Evolutionary conservation across 2,797 vertebrate species (phyloP).

Genomic region (Ataeniobius toweri): DNA sequence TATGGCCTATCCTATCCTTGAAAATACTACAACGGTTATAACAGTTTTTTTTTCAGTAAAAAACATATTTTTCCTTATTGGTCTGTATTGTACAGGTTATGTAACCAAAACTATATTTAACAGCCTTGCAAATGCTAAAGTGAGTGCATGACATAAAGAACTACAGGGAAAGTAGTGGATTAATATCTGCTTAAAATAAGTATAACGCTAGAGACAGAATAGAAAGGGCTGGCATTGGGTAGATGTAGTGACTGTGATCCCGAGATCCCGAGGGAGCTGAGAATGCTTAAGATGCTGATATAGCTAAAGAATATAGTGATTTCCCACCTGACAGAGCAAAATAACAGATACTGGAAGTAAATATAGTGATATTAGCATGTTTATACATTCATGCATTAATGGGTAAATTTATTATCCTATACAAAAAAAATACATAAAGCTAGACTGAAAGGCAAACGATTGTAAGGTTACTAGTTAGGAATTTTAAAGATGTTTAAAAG

Average conservation of each 20-base stretch:
- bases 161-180: background rate
- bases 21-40: background rate
- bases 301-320: background rate
- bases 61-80: background rate
- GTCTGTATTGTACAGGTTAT: too few relatives aligned
- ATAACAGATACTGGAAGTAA: background rate
- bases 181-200: background rate
- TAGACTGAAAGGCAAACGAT: background rate
- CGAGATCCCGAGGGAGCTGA: background rate
- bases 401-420: background rate
- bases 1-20: background rate
- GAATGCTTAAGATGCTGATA: slow-evolving; percentile 2
- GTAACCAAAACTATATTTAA: background rate
- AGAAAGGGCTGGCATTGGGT: background rate
- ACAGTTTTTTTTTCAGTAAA: background rate
- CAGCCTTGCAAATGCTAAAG: background rate
- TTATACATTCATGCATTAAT: background rate
- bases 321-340: background rate
- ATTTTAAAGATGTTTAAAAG: background rate
- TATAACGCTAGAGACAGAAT: background rate
- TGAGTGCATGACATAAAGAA: background rate
- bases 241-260: background rate
- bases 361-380: too few relatives aligned
- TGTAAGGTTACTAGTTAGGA: background rate
- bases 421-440: background rate